These are phyloP conservation scores for Ernsta delagoae DNA, from an alignment of 2,888 invertebrate species.

Conservation along the genomic window DNA sequence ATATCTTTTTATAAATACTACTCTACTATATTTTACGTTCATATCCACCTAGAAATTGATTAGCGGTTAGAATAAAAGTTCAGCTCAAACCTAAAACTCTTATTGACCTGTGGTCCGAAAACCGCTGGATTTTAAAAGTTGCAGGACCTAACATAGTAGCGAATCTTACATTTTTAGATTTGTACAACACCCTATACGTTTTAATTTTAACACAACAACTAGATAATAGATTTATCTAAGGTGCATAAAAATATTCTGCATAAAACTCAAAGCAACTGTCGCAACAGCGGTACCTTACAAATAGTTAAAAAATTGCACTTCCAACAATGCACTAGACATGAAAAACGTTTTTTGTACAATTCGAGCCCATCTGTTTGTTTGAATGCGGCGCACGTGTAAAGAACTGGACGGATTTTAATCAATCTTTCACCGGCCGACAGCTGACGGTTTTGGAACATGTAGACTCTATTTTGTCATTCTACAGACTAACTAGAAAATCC, in stretches of 20 bases:
- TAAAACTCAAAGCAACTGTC: background rate
- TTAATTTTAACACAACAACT: too few species aligned
- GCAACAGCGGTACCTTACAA: background rate
- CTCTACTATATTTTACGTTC: too few species aligned
- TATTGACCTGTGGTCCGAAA: too few species aligned
- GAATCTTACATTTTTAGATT: too few species aligned
- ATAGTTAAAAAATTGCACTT: slow-evolving; percentile 6
- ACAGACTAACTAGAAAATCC: background rate
- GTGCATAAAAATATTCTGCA: background rate
- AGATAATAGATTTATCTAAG: too few species aligned
- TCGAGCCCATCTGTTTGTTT: slow-evolving; percentile 17
- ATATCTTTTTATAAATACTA: too few species aligned
- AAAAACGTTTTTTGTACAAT: slow-evolving; percentile 16
- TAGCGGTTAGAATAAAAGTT: too few species aligned
- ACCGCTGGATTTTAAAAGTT: too few species aligned
- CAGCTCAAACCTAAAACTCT: too few species aligned
- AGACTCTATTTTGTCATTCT: background rate
- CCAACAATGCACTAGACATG: slow-evolving; percentile 12
- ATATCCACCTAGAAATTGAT: too few species aligned
- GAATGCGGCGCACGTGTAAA: slow-evolving; percentile 26
- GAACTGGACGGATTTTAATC: slow-evolving; percentile 29
- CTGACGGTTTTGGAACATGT: slow-evolving; percentile 16
- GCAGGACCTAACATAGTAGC: too few species aligned
- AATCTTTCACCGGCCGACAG: slow-evolving; percentile 28
- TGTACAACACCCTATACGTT: too few species aligned